phyloP scores from a whole-genome alignment of 2,888 invertebrate species.

The Brachylomia viminalis region DNA sequence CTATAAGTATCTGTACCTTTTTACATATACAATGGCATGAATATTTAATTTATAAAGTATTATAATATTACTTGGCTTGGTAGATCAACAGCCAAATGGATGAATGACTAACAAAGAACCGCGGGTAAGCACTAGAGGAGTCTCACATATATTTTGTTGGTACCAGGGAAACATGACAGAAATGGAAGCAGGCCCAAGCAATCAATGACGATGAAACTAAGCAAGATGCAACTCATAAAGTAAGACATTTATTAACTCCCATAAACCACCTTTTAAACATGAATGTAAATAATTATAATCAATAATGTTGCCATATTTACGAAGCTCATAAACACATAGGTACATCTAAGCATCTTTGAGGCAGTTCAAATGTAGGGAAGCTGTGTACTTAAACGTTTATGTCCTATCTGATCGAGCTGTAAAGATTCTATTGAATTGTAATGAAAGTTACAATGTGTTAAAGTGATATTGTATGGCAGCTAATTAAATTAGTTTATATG shows the following conservation, averaged over 20 bases:
- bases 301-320: slow-evolving; percentile 67
- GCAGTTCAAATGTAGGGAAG: slow-evolving; percentile 18
- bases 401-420: slow-evolving; percentile 45
- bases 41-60: too few species aligned
- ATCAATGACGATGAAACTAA: neutral
- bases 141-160: neutral
- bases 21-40: too few species aligned
- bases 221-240: neutral
- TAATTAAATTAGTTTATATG: neutral
- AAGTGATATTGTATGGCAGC: slow-evolving; percentile 1
- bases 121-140: neutral
- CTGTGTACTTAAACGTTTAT: slow-evolving; percentile 43
- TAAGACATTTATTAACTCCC: neutral
- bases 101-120: neutral
- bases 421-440: slow-evolving; percentile 51
- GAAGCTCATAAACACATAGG: slow-evolving; percentile 69
- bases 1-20: too few species aligned
- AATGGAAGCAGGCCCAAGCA: too few species aligned
- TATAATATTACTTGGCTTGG: too few species aligned
- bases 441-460: slow-evolving; percentile 46
- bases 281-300: slow-evolving; percentile 58
- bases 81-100: neutral
- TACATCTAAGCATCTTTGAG: slow-evolving; percentile 38
- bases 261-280: slow-evolving; percentile 22
- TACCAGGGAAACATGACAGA: neutral